A percentile compares a stretch with the other conserved stretches of the same genome.
These are phyloP conservation scores for Drosophila miranda DNA, from an alignment of 1,140 invertebrate genomes.

Conservation along the genomic window DNA sequence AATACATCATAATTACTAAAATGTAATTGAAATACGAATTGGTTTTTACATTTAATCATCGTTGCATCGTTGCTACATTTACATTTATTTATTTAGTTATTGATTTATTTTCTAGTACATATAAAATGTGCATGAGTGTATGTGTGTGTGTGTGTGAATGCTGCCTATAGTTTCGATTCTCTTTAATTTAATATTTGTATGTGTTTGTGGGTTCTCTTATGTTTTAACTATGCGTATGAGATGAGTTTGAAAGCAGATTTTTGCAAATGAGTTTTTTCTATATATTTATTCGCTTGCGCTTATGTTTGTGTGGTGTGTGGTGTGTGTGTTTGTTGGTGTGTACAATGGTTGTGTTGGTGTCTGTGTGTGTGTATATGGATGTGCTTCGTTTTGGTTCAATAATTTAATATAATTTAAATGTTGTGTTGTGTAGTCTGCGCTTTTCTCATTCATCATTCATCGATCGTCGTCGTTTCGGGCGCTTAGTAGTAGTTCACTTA, in stretches of 20 bases:
- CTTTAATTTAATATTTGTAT: conserved; percentile 23
- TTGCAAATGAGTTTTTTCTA: conserved; percentile 64
- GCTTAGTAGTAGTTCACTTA: conserved; percentile 47
- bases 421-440: conserved; percentile 55
- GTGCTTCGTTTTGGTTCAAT: conserved; percentile 72
- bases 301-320: conserved; percentile 10
- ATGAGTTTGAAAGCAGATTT: conserved; percentile 79
- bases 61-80: conserved; percentile 33
- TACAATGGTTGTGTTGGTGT: conserved; percentile 50
- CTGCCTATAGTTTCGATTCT: conserved; percentile 45
- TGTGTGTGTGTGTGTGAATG: conserved; percentile 27
- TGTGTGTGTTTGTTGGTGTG: conserved; percentile 44
- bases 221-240: conserved; percentile 77
- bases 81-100: conserved; percentile 40
- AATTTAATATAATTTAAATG: conserved; percentile 80
- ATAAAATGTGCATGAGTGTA: conserved; percentile 60
- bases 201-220: conserved; percentile 46
- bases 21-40: conserved; percentile 72
- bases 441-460: conserved; percentile 4
- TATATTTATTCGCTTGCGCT: conserved; percentile 50
- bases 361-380: conserved; percentile 38
- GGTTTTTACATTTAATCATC: conserved; percentile 50
- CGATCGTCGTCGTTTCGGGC: conserved; percentile 14
- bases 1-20: conserved; percentile 78
- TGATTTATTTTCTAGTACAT: conserved; percentile 68